Base-by-base conservation (phyloP, 2,888 invertebrate genomes). In the Troides oblongomaculatus region DNA sequence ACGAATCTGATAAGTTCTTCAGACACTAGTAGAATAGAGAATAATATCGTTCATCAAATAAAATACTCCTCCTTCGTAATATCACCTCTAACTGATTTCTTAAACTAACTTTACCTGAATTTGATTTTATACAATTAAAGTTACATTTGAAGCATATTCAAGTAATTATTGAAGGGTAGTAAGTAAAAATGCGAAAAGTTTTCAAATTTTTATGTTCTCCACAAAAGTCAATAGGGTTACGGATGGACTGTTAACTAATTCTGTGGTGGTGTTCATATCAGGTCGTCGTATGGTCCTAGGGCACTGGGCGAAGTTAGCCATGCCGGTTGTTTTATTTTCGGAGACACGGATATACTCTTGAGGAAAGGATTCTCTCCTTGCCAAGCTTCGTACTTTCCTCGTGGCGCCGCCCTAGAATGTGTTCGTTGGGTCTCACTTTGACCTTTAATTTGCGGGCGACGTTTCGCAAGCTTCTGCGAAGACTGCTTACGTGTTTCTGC, bases 401-500 rank as follows among this genome's bases (percentile, higher is more conserved):
- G 23, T 14, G 23, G 12, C 14, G 14, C 23, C 25, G 23, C 12
- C 23, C 23, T 58, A 2, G 6, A 0, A 46, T 56, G 57, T 14
- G 57, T 58, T 23, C 57, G 8, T 7, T 10, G 57, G n/a, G 57
- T 58, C 57, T 58, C 57, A 21, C 5, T 23, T 23, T 21, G 21
- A 23, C 23, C 23, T 58, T 58, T 58, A 23, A 58, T 58, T 4
- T 8, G 12, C 23, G 57, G 6, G 23, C 57, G 57, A 58, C 23
- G 57, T 10, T 58, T 58, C 10, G 1, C 12, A 23, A 58, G 23
- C 23, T 58, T 58, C 7, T 23, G 23, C 1, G 21, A 58, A 58
- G 57, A 23, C 4, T 58, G 57, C 57, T 58, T 58, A 50, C 68
- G 68, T 23, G 58, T 36, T 50, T 68, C 63, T 3, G 39, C 10